These are phyloP conservation scores for Eretmocerus hayati DNA, from an alignment of 2,888 invertebrate species.

Conservation along the genomic window DNA sequence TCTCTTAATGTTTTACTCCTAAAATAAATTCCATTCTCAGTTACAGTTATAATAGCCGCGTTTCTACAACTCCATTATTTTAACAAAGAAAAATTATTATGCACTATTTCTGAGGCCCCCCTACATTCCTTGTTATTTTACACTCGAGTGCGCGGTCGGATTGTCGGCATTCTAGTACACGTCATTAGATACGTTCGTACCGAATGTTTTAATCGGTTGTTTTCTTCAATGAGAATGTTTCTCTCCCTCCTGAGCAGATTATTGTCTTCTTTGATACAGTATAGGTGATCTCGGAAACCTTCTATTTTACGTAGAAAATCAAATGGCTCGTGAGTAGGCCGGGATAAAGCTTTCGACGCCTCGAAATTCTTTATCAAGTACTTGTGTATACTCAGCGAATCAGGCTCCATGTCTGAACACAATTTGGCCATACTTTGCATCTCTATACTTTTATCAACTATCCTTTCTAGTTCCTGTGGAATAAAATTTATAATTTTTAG, in stretches of 20 bases:
- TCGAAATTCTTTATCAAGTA: slow-evolving; percentile 20
- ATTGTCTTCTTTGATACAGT: slow-evolving; percentile 46
- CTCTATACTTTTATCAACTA: slow-evolving; percentile 54
- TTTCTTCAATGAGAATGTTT: slow-evolving; percentile 53
- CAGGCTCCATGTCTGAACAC: slow-evolving; percentile 62
- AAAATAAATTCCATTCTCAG: too few species aligned
- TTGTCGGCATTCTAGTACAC: slow-evolving; percentile 47
- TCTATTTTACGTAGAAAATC: slow-evolving; percentile 57
- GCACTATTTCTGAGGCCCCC: too few species aligned
- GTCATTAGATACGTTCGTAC: slow-evolving; percentile 58
- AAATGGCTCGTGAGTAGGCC: slow-evolving; percentile 18
- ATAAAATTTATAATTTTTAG: slow-evolving; percentile 1
- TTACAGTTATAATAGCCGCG: too few species aligned
- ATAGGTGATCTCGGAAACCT: slow-evolving; percentile 62
- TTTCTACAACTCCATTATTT: too few species aligned
- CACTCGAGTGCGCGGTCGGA: slow-evolving; percentile 14
- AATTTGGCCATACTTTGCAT: slow-evolving; percentile 57
- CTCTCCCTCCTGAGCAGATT: slow-evolving; percentile 51
- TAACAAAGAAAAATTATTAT: too few species aligned
- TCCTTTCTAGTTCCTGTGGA: slow-evolving; percentile 37
- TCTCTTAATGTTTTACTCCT: too few species aligned
- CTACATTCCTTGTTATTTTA: too few species aligned
- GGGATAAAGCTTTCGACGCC: neutral
- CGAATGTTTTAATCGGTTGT: slow-evolving; percentile 56
- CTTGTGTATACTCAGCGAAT: slow-evolving; percentile 33